Conservation (phyloP, 2,113 vertebrate species). For the Nansenia antarctica region DNA sequence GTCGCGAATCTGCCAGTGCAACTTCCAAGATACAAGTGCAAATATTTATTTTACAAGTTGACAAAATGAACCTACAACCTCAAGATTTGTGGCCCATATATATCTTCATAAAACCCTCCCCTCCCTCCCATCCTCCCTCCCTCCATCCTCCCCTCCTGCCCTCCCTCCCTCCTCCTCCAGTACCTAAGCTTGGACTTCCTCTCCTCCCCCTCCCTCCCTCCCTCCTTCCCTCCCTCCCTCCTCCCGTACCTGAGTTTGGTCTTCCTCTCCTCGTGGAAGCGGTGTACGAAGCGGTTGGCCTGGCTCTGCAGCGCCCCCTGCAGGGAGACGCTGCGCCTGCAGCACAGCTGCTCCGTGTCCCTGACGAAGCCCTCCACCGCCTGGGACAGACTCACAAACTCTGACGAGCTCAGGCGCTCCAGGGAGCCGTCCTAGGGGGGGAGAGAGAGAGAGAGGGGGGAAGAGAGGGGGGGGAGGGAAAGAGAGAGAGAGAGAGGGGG, state of each 20-base stretch:
- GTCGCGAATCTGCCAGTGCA: no score
- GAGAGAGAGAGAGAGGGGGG: not conserved
- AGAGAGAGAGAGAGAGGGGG: not conserved
- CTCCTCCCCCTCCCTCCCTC: no score
- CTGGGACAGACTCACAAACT: constrained; percentile 91
- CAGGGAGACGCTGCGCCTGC: constrained; percentile 87
- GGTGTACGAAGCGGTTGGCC: constrained; percentile 94
- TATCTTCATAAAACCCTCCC: no score
- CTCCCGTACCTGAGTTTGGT: constrained; percentile 71
- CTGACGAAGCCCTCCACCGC: constrained; percentile 88
- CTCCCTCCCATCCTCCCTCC: no score
- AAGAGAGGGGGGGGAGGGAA: no score
- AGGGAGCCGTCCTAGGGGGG: constrained; percentile 87
- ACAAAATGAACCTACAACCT: no score
- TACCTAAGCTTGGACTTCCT: constrained; percentile 84
- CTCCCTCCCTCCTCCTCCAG: not conserved
- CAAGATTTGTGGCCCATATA: no score
- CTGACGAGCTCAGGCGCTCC: constrained; percentile 89
- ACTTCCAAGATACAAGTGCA: no score
- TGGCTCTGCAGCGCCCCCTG: constrained; percentile 95
- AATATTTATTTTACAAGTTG: no score
- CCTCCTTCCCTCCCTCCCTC: not conserved
- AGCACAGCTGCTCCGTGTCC: constrained; percentile 89
- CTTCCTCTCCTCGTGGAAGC: constrained; percentile 97
- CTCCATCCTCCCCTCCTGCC: no score